Evolutionary conservation across 2,888 invertebrate genomes (phyloP), one percentile per base, ranked within the genome.

Genomic region (Lasioglossum oenotherae): DNA sequence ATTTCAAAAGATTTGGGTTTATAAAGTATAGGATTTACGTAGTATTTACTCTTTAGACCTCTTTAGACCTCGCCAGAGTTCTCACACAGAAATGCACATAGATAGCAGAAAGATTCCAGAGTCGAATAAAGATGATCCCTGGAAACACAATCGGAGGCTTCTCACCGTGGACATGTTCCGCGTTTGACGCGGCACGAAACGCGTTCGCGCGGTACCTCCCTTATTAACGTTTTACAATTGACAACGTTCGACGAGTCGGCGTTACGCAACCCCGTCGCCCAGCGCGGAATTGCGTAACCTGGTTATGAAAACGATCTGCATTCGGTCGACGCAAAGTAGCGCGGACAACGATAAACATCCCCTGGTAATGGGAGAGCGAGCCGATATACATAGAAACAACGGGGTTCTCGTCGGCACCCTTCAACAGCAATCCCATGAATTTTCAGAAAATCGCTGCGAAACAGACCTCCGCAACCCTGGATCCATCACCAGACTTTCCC

Each of bases 251-350:
- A 75, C n/a, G 72, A 69, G n/a, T 23, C 78, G 44, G 14, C 69
- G 83, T 87, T 86, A 67, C 87, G 83, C 83, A 81, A 87, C 44
- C 74, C 71, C 78, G 41, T 78, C 82, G 86, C 31, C 72, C 60
- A 64, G 81, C 81, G 27, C 60, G 31, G 75, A 81, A 88, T 89
- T 89, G 76, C 82, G 86, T 82, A 89, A 86, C 73, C 74, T 64
- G 82, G 81, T 90, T 84, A 90, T 82, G 89, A 77, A 72, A 82
- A 79, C 72, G 75, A 44, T 64, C 46, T 67, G 84, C 49, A 38
- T 80, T 80, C 78, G 64, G 67, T 53, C 72, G 80, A n/a, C 16
- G 72, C 72, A 57, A 74, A 74, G 81, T 81, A 78, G 85, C 57
- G 49, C 38, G 44, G 76, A 80, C 19, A 16, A 44, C 16, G 60